Evolutionary conservation across 37 sponge, comb jelly and placozoan species (phyloP), one percentile per base, ranked within the genome.

Genomic region (Lycopodina hypogea): DNA sequence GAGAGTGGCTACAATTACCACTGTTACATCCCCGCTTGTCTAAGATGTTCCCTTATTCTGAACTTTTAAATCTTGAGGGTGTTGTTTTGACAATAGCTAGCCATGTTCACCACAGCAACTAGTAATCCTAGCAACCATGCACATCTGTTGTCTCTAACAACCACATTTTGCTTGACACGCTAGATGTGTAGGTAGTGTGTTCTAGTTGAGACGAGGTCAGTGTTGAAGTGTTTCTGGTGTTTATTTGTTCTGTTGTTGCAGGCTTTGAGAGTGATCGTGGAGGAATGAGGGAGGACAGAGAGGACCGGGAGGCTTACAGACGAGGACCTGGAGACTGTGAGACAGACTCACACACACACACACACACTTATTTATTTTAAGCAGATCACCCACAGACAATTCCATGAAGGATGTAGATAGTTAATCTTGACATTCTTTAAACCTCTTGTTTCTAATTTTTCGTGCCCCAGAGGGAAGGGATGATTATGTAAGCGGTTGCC

Each of bases 271-370:
- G 82, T 34, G 83, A 69, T 19, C 86, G 78, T 75, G 78, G 86
- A 78, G 61, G 69, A 29, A 56, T 38, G 9, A 28, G 86, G 24
- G 90, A 90, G 14, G 91, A 90, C 35, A 81, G 85, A 72, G 83
- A 83, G 23, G 91, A 86, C 35, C 70, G 91, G 40, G 91, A 90
- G 17, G 61, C 74, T 1, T 90, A 90, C 71, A 82, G 91, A 61
- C 74, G 81, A 40, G 74, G 56, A 12, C 36, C 26, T 7, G 19
- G 56, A 3, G 76, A 76, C 19, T 77, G 29, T 42, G 34, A 74
- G 70, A 26, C 28, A 26, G 60, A 59, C 6, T 6, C 60, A 6
- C 12, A 59, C 48, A 45, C 9, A 45, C 48, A 45, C 48, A 9
- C 48, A 9, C 48, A 45, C 4, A 45, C 4, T 45, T 45, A 45